These are phyloP conservation scores for Microplitis mediator DNA, from an alignment of 1,140 invertebrate species.

Conservation along the genomic window DNA sequence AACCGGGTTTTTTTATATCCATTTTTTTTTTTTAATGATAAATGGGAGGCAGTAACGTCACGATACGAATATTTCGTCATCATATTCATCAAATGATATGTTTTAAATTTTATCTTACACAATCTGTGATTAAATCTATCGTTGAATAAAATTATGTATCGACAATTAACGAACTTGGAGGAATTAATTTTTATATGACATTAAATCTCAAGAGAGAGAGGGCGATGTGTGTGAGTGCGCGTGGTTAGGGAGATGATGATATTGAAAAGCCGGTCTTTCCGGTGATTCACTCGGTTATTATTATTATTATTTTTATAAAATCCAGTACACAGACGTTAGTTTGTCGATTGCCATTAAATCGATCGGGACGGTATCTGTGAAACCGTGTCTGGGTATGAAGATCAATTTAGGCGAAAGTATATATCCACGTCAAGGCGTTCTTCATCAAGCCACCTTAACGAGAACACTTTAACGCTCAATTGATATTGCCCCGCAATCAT, in stretches of 20 bases:
- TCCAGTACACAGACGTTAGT: neutral
- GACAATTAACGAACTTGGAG: neutral
- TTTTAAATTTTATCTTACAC: no score
- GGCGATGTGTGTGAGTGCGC: no score
- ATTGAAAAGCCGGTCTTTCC: constrained; percentile 8
- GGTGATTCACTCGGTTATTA: neutral
- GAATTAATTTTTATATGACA: constrained; percentile 8
- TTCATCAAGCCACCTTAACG: constrained; percentile 14
- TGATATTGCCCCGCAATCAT: constrained; percentile 9
- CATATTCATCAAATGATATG: no score
- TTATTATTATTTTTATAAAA: neutral
- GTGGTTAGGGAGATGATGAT: neutral
- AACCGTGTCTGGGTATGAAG: neutral
- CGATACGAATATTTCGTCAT: no score
- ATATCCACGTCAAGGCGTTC: neutral
- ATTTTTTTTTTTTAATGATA: no score
- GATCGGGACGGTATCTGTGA: neutral
- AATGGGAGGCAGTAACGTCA: no score
- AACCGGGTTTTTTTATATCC: no score
- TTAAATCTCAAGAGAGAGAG: neutral
- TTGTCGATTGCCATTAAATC: neutral
- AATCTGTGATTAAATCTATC: no score
- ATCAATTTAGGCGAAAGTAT: constrained; percentile 8
- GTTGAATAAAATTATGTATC: no score
- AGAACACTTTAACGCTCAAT: constrained; percentile 22